Base-by-base conservation (phyloP, 2,113 vertebrate species). In the Pseudois nayaur region DNA sequence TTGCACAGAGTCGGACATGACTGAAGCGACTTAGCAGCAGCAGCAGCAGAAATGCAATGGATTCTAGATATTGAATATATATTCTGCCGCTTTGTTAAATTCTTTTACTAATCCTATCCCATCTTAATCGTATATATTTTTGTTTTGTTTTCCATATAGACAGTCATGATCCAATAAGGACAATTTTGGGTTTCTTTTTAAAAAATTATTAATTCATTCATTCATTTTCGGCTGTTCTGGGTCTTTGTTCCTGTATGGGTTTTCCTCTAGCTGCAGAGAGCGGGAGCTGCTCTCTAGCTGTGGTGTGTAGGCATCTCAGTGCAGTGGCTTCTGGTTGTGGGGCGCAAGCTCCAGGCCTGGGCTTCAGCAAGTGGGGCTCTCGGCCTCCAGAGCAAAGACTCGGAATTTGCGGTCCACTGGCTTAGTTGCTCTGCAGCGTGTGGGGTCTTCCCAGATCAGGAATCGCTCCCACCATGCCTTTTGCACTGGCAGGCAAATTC, bases 401-500 rank as follows among this genome's bases (percentile, higher is more conserved):
- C 6, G 7, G 71, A 14, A 27, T 12, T 27, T 27, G 6, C 0
- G 40, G 11, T 2, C 11, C 71, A 1, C 23, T 2, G 5, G 12
- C 23, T 76, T 43, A 76, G 40, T 2, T 43, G 71, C 71, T 76
- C 71, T 43, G 71, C 23, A 43, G 36, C 12, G 3, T 8, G 40
- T 43, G 71, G 71, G 23, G 7, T 76, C 23, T 43, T 43, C 71
- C 71, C 8, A 12, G 36, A 2, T 43, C 1, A 43, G 36, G 36
- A 25, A 14, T 76, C 12, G 1, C 40, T 43, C 71, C 36, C 36
- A 43, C 21, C 21, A 7, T 14, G 36, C 12, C 71, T 76, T 36
- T 43, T 43, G 71, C 71, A 8, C 6, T 76, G 71, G 71, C 71
- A 43, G 36, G 71, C 21, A 27, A 43, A 76, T 7, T 43, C 71